A percentile compares a stretch with the other conserved stretches of the same genome.
Conservation (phyloP, 2,888 invertebrate genomes). For the Platerodrilus igneus region DNA sequence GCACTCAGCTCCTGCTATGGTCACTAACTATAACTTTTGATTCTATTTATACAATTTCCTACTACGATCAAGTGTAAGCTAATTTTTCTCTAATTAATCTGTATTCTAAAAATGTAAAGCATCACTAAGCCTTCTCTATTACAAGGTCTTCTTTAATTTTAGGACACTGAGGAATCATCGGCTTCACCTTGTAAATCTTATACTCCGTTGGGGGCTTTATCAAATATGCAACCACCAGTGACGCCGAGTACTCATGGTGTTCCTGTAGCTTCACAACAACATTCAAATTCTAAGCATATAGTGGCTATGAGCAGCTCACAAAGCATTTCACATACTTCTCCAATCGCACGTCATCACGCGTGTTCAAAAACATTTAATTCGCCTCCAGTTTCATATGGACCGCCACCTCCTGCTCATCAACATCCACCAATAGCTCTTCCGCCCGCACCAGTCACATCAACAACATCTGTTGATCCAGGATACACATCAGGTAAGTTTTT, state of each 20-base stretch:
- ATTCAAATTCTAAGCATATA: conserved; percentile 52
- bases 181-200: conserved; percentile 59
- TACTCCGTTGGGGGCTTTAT: conserved; percentile 77
- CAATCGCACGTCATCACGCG: conserved; percentile 50
- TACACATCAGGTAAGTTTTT: conserved; percentile 47
- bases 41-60: no score
- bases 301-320: conserved; percentile 44
- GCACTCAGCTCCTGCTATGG: no score
- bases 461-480: conserved; percentile 40
- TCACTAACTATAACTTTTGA: no score
- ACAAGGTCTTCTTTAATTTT: neutral
- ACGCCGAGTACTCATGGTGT: conserved; percentile 45
- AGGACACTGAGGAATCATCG: conserved; percentile 12
- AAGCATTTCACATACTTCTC: conserved; percentile 33
- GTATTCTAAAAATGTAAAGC: no score
- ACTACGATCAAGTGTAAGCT: no score
- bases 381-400: conserved; percentile 42
- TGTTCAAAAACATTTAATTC: conserved; percentile 62
- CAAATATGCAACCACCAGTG: conserved; percentile 83
- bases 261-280: conserved; percentile 42
- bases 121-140: no score
- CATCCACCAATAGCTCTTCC: conserved; percentile 38
- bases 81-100: no score
- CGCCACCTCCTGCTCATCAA: conserved; percentile 41
- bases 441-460: no score